Evolutionary conservation across 2,113 vertebrate species (phyloP).

Genomic region (Urocynchramus pylzowi): DNA sequence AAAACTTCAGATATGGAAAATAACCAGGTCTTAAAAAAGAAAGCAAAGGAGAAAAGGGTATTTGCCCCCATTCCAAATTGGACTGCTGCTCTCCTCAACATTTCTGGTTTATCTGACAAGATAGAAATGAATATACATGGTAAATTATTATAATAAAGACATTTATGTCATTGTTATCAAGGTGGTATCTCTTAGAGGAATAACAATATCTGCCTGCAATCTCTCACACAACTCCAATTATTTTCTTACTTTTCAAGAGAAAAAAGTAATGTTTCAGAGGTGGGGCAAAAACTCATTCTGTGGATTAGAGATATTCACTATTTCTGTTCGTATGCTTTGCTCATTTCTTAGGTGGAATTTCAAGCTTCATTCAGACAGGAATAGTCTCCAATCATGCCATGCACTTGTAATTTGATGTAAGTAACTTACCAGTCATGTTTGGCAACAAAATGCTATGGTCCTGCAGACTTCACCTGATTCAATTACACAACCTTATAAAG

Average conservation of each 20-base stretch:
- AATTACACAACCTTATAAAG: constrained; percentile 52
- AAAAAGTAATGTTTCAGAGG: neutral
- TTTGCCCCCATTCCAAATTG: neutral
- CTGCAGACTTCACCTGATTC: constrained; percentile 53
- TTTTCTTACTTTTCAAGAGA: neutral
- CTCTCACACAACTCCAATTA: neutral
- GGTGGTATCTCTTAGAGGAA: neutral
- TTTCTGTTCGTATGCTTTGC: neutral
- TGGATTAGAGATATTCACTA: neutral
- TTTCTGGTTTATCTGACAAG: neutral
- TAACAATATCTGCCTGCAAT: neutral
- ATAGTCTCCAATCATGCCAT: neutral
- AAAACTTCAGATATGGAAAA: neutral
- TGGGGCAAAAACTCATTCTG: neutral
- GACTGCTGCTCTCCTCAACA: neutral
- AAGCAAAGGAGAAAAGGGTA: neutral
- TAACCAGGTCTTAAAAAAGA: neutral
- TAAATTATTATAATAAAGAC: neutral
- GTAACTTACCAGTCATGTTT: constrained; percentile 36
- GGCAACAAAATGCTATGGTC: constrained; percentile 26
- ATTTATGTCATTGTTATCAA: neutral
- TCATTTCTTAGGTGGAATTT: neutral
- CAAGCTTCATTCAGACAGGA: neutral
- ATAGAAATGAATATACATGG: neutral
- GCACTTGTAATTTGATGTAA: constrained; percentile 37